phyloP scores from a whole-genome alignment of 2,113 vertebrate species.

The Gambusia holbrooki region DNA sequence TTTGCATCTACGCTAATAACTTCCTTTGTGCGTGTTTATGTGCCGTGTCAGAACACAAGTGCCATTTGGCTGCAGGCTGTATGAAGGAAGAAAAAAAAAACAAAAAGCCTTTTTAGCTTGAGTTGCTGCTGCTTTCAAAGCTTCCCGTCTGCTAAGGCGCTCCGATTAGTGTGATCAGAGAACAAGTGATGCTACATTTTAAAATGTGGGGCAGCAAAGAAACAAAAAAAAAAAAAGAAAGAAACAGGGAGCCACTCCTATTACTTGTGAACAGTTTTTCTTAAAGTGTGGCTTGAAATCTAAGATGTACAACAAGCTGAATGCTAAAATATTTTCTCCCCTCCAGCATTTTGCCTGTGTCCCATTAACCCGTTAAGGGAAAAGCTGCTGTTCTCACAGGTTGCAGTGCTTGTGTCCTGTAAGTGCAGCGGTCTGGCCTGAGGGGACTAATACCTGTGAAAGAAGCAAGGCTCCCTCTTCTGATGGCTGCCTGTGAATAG shows the following conservation, averaged over 20 bases:
- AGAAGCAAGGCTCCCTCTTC: slow-evolving; percentile 47
- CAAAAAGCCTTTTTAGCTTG: slow-evolving; percentile 77
- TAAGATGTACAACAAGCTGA: neutral
- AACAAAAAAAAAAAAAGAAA: neutral
- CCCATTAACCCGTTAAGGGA: slow-evolving; percentile 46
- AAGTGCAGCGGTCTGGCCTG: slow-evolving; percentile 42
- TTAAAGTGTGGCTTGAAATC: slow-evolving; percentile 7
- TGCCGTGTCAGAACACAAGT: slow-evolving; percentile 86
- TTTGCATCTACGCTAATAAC: slow-evolving; percentile 89
- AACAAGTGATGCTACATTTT: slow-evolving; percentile 67
- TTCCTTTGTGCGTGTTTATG: slow-evolving; percentile 87
- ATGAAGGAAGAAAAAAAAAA: slow-evolving; percentile 62
- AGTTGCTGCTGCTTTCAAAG: slow-evolving; percentile 76
- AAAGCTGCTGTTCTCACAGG: slow-evolving; percentile 49
- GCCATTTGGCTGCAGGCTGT: slow-evolving; percentile 82
- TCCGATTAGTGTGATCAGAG: slow-evolving; percentile 71
- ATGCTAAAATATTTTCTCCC: neutral
- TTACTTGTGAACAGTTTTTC: slow-evolving; percentile 15
- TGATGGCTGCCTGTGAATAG: slow-evolving; percentile 71
- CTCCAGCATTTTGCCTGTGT: slow-evolving; percentile 5
- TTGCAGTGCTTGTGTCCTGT: slow-evolving; percentile 43
- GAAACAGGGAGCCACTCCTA: slow-evolving; percentile 11
- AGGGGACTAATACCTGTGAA: slow-evolving; percentile 65
- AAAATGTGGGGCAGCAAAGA: slow-evolving; percentile 59
- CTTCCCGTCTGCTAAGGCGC: slow-evolving; percentile 67